Conservation (phyloP, 2,113 vertebrate genomes). For the Siniperca knerii region DNA sequence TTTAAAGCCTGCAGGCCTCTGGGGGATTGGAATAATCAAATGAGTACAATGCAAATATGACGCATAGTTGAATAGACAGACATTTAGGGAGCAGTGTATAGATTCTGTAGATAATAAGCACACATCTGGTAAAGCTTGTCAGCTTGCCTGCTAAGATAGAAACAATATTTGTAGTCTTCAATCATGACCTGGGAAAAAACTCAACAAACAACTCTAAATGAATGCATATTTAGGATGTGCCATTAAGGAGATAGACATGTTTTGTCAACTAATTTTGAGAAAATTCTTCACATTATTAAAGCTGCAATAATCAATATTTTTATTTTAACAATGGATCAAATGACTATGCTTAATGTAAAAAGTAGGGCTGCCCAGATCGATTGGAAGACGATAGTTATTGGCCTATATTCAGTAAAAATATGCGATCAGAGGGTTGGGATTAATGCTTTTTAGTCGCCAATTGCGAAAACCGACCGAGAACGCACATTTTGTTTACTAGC, state of each 20-base stretch:
- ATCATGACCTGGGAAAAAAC: too few species aligned
- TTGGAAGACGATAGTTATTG: too few species aligned
- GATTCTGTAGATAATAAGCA: not conserved
- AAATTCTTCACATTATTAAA: too few species aligned
- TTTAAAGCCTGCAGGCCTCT: constrained; percentile 51
- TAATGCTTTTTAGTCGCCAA: too few species aligned
- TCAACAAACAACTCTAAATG: not conserved
- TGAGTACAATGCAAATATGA: constrained; percentile 1
- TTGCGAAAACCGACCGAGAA: too few species aligned
- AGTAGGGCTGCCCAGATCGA: too few species aligned
- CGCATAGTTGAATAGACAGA: not conserved
- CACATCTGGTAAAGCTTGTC: too few species aligned
- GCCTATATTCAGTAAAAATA: too few species aligned
- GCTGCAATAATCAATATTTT: not conserved
- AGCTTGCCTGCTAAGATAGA: too few species aligned
- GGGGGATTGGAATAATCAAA: constrained; percentile 53
- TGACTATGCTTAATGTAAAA: not conserved
- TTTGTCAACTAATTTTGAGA: not conserved
- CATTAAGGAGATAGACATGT: not conserved
- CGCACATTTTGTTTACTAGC: too few species aligned
- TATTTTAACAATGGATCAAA: not conserved
- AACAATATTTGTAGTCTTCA: too few species aligned
- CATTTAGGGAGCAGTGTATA: not conserved
- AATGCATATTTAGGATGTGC: not conserved
- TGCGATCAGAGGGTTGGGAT: too few species aligned